Conservation (phyloP, 2,797 vertebrate genomes). For the Numenius phaeopus region DNA sequence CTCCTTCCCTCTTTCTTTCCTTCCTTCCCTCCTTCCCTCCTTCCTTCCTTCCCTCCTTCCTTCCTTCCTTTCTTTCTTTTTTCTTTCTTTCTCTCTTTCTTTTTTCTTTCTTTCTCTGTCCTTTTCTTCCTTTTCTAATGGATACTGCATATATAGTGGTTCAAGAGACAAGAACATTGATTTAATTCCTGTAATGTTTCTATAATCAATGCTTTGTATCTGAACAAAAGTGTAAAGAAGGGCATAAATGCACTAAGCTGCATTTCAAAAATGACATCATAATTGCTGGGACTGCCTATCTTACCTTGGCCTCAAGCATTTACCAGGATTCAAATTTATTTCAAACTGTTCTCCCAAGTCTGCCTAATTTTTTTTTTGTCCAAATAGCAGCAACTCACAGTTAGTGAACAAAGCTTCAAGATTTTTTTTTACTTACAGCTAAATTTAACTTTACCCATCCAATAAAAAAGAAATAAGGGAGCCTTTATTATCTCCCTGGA, state of each 20-base stretch:
- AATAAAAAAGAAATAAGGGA: constrained; percentile 87
- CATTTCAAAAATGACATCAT: constrained; percentile 73
- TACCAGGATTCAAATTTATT: constrained; percentile 80
- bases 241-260: constrained; percentile 65
- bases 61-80: fast-evolving
- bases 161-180: constrained; percentile 56
- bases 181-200: constrained; percentile 74
- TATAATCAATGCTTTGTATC: constrained; percentile 78
- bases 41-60: fast-evolving
- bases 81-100: fast-evolving
- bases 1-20: fast-evolving
- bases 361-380: constrained; percentile 75
- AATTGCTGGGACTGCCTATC: constrained; percentile 77
- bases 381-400: constrained; percentile 81
- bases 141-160: not conserved
- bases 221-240: constrained; percentile 77
- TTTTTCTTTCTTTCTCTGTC: not conserved
- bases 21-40: fast-evolving
- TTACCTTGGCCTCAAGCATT: constrained; percentile 73
- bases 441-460: constrained; percentile 87
- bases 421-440: constrained; percentile 82
- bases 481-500: constrained; percentile 86
- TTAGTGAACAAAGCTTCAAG: constrained; percentile 81
- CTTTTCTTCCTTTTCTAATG: constrained; percentile 44
- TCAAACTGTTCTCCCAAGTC: constrained; percentile 78